Evolutionary conservation across 2,888 invertebrate genomes (phyloP).

Genomic region (Blera fallax): DNA sequence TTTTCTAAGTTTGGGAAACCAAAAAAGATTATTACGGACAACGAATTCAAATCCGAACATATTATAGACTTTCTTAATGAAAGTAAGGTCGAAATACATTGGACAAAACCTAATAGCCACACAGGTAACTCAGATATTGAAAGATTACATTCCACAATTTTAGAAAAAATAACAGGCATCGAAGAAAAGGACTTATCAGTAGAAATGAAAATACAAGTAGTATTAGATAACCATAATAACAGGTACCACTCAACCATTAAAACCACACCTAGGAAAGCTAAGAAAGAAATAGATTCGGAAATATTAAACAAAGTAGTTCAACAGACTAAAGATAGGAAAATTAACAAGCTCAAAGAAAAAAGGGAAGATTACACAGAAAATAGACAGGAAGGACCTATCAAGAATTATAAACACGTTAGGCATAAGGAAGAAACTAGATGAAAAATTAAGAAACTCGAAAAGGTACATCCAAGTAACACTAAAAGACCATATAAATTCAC

Average conservation of each 20-base stretch:
- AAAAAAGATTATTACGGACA: slow-evolving; percentile 50
- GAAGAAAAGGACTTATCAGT: slow-evolving; percentile 45
- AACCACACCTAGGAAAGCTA: no score
- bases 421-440: slow-evolving; percentile 56
- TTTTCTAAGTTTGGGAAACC: slow-evolving; percentile 56
- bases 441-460: slow-evolving; percentile 40
- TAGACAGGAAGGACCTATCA: slow-evolving; percentile 33
- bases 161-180: no score
- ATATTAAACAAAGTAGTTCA: neutral
- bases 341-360: slow-evolving; percentile 35
- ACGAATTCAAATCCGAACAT: slow-evolving; percentile 56
- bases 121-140: slow-evolving; percentile 47
- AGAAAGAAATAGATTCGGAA: slow-evolving; percentile 29
- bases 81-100: slow-evolving; percentile 46
- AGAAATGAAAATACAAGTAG: slow-evolving; percentile 55
- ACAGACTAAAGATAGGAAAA: slow-evolving; percentile 36
- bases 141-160: slow-evolving; percentile 62
- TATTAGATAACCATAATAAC: slow-evolving; percentile 64
- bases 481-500: slow-evolving; percentile 56
- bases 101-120: slow-evolving; percentile 41
- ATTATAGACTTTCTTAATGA: slow-evolving; percentile 36
- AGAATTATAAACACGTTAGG: slow-evolving; percentile 34
- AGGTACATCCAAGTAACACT: slow-evolving; percentile 47
- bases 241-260: slow-evolving; percentile 55
- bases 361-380: slow-evolving; percentile 43